phyloP scores from a whole-genome alignment of 2,888 invertebrate genomes.

The Cheilosia soror region DNA sequence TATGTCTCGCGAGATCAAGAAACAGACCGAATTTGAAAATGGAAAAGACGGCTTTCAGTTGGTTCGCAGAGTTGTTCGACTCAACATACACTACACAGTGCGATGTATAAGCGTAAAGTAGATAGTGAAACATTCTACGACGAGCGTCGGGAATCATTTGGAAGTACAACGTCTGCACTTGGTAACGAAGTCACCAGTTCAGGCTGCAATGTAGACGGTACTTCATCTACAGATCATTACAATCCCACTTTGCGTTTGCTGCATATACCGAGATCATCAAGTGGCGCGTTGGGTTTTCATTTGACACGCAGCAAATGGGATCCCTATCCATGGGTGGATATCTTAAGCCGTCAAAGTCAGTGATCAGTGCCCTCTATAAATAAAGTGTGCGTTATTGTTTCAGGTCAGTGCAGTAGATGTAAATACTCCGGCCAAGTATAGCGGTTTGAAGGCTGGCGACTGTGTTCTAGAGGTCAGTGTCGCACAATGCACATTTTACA shows the following conservation, averaged over 20 bases:
- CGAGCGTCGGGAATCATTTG: conserved; percentile 54
- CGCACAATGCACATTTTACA: background rate
- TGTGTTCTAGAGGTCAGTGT: conserved; percentile 88
- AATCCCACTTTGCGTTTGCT: conserved; percentile 83
- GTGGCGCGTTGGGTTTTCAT: conserved; percentile 88
- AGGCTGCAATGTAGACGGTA: conserved; percentile 27
- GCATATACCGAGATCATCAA: conserved; percentile 86
- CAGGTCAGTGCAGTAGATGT: conserved; percentile 87
- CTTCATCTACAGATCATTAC: conserved; percentile 77
- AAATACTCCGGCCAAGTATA: conserved; percentile 86
- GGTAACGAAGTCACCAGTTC: conserved; percentile 31
- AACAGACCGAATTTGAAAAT: conserved; percentile 19
- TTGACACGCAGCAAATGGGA: conserved; percentile 91
- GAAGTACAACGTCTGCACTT: conserved; percentile 33
- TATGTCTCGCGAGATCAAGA: conserved; percentile 9
- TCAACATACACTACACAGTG: conserved; percentile 31
- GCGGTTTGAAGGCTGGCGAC: conserved; percentile 89
- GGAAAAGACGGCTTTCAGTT: conserved; percentile 54
- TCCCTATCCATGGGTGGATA: conserved; percentile 91
- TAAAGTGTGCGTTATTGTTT: conserved; percentile 17
- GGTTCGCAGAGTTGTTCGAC: conserved; percentile 33
- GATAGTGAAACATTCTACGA: conserved; percentile 55
- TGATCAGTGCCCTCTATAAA: conserved; percentile 11
- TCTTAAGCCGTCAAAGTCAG: conserved; percentile 4
- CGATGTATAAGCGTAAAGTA: conserved; percentile 64